A percentile compares a stretch with the other conserved stretches of the same genome.
Conservation (phyloP, 2,113 vertebrate species). For the Physeter macrocephalus region DNA sequence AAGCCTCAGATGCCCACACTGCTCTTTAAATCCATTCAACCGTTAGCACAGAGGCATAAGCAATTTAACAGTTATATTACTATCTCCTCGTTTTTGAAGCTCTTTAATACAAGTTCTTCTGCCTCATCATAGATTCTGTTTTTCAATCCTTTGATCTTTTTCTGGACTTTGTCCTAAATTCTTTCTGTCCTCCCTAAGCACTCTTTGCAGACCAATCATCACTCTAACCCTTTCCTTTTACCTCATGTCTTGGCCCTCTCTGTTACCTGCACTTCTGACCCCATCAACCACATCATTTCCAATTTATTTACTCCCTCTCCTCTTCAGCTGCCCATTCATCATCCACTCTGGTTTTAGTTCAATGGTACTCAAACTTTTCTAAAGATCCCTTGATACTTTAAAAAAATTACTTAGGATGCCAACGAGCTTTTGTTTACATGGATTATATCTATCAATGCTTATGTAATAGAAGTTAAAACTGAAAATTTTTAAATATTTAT, state of each 20-base stretch:
- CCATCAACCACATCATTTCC: not conserved
- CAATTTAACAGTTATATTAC: not conserved
- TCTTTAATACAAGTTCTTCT: not conserved
- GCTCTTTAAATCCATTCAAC: not conserved
- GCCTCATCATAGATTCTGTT: not conserved
- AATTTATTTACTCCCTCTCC: not conserved
- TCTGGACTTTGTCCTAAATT: not conserved
- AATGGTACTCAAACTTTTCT: not conserved
- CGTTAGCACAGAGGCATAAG: not conserved
- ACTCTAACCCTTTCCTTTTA: no score
- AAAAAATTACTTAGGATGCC: not conserved
- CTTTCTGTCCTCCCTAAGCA: not conserved
- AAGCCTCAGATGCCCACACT: not conserved
- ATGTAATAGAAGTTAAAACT: not conserved
- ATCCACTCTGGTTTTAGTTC: not conserved
- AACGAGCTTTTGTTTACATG: not conserved
- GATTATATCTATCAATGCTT: not conserved
- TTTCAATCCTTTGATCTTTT: not conserved
- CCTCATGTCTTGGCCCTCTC: not conserved
- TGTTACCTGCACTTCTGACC: not conserved
- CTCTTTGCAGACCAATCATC: not conserved
- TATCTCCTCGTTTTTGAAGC: not conserved
- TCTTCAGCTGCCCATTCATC: not conserved
- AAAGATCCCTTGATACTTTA: not conserved
- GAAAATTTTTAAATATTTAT: not conserved